Conservation (phyloP, 1,140 invertebrate species). For the Hylaeus anthracinus region DNA sequence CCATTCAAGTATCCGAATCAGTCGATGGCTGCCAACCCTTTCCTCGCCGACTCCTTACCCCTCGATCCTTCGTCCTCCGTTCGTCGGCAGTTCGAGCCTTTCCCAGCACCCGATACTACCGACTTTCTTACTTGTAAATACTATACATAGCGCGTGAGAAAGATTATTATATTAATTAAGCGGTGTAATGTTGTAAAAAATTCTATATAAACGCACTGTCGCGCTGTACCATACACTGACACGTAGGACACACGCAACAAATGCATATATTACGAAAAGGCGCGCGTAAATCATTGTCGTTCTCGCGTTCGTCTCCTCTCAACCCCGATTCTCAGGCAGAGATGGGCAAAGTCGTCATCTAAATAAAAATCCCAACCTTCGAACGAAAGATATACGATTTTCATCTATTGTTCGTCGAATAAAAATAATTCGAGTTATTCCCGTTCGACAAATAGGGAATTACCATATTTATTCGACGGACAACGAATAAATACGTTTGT, state of each 20-base stretch:
- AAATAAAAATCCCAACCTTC: not conserved
- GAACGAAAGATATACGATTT: too few relatives aligned
- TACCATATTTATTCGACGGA: too few relatives aligned
- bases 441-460: too few relatives aligned
- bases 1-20: too few relatives aligned
- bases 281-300: not conserved
- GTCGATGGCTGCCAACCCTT: not conserved
- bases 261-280: not conserved
- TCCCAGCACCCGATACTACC: constrained; percentile 30
- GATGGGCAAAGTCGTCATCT: not conserved
- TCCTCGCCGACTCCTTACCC: constrained; percentile 12
- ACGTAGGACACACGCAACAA: constrained; percentile 23
- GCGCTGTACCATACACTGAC: constrained; percentile 66
- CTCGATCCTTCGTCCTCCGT: not conserved
- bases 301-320: constrained; percentile 32
- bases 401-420: too few relatives aligned
- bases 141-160: constrained; percentile 74
- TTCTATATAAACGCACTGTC: constrained; percentile 60
- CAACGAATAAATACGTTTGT: too few relatives aligned
- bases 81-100: constrained; percentile 4
- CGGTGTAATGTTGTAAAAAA: constrained; percentile 69
- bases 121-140: constrained; percentile 77
- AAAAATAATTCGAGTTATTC: too few relatives aligned
- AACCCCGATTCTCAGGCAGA: too few relatives aligned
- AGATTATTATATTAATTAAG: constrained; percentile 59